Percentiles rank a stretch among this genome's conserved stretches.
Evolutionary conservation across 2,888 invertebrate genomes (phyloP).

Genomic region (Peribatodes rhomboidaria): DNA sequence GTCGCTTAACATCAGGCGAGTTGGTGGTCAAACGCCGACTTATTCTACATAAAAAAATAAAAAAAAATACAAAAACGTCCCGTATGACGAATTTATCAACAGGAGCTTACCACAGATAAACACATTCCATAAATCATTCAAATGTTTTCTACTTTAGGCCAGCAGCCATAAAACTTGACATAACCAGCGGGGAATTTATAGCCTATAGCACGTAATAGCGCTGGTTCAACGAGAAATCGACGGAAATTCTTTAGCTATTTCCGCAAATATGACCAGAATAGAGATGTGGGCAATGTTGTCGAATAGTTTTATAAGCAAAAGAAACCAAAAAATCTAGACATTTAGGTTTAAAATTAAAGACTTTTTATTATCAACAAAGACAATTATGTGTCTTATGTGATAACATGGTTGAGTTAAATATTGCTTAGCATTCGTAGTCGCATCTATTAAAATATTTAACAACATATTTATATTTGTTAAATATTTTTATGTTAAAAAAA

Average conservation of each 20-base stretch:
- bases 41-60: too few relatives aligned
- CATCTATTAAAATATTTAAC: too few relatives aligned
- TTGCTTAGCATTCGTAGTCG: too few relatives aligned
- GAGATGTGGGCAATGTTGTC: slow-evolving; percentile 11
- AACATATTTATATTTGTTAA: too few relatives aligned
- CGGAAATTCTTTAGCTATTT: slow-evolving; percentile 37
- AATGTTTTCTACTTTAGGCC: slow-evolving; percentile 26
- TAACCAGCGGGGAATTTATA: slow-evolving; percentile 35
- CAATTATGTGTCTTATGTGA: too few relatives aligned
- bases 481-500: too few relatives aligned
- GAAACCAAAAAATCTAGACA: neutral
- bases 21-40: too few relatives aligned
- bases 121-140: slow-evolving; percentile 28
- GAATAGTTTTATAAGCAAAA: neutral
- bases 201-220: slow-evolving; percentile 38
- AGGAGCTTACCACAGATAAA: slow-evolving; percentile 1
- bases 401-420: too few relatives aligned
- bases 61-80: neutral
- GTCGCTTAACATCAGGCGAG: too few relatives aligned
- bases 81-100: neutral
- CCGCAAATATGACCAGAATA: slow-evolving; percentile 29
- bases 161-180: slow-evolving; percentile 36
- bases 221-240: slow-evolving; percentile 38
- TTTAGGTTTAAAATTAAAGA: too few relatives aligned
- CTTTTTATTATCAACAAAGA: too few relatives aligned